Base-by-base conservation (phyloP, 2,113 vertebrate species). In the Nyctereutes procyonoides region DNA sequence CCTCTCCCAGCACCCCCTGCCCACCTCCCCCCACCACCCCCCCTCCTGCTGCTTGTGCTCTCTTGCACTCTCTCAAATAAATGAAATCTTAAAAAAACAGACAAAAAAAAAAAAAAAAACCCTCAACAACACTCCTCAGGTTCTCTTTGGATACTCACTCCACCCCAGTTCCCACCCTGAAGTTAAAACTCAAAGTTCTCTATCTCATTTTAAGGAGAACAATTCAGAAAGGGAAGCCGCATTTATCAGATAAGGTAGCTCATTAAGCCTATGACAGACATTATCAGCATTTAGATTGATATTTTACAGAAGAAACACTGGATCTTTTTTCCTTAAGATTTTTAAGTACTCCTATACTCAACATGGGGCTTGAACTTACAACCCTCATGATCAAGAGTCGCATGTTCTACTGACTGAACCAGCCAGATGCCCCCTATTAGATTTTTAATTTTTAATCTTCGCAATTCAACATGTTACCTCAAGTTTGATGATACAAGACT, bases 121-220 rank as follows among this genome's bases (percentile, higher is more conserved):
- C 43, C 43, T 56, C 32, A 43, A 1, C 65, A 81, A 82, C 11
- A 87, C 28, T 86, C 53, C 35, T 93, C 35, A 32, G 32, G 11
- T 69, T 85, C 65, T 56, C 90, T 83, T 93, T 87, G 87, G 90
- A 22, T 53, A 77, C 12, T 35, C 16, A 74, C 28, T 90, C 56
- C 17, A 62, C 5, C 26, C 74, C 51, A 93, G 60, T 32, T 71
- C 2, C 35, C 53, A 84, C 3, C 9, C n/a, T 43, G n/a, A 88
- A n/a, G 7, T 53, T 74, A 90, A 87, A 87, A 60, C 43, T 43
- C 26, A 77, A 30, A 95, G 48, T 69, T 62, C 74, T 88, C 65
- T 38, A 88, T 91, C 90, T 77, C n/a, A 32, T 77, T 96, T 60
- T 77, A 96, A 96, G 55, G 53, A 87, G 88, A 96, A 89, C 2